Evolutionary conservation across 2,113 vertebrate genomes (phyloP).

Genomic region (Excalfactoria chinensis): DNA sequence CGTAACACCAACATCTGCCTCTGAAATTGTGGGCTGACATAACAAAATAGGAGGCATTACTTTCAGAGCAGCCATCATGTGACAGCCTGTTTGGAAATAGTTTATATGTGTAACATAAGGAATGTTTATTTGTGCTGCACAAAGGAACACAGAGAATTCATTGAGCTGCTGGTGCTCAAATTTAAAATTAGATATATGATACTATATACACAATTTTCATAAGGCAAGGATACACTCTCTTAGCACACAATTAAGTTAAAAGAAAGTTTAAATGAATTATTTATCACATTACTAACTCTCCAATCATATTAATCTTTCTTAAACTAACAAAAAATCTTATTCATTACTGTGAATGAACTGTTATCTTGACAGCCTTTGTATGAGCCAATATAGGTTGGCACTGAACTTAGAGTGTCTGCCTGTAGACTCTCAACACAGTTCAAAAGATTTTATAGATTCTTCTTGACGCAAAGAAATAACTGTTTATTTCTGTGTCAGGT

Average conservation of each 20-base stretch:
- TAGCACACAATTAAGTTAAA: neutral
- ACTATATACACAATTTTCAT: neutral
- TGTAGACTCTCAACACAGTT: neutral
- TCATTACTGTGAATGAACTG: neutral
- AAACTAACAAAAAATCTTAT: neutral
- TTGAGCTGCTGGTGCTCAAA: constrained; percentile 28
- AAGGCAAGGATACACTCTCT: neutral
- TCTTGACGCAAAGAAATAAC: neutral
- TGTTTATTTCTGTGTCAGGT: neutral
- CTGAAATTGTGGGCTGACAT: too few relatives aligned
- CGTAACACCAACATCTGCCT: too few relatives aligned
- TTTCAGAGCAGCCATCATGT: too few relatives aligned
- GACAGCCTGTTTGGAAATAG: constrained; percentile 19
- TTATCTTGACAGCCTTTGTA: neutral
- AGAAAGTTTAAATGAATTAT: neutral
- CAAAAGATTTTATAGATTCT: neutral
- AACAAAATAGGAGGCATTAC: too few relatives aligned
- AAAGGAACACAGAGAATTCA: neutral
- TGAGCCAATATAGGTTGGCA: neutral
- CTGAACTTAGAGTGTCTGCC: neutral
- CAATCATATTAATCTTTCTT: neutral
- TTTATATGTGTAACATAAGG: constrained; percentile 25
- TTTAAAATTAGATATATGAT: constrained; percentile 22
- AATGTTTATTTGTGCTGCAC: neutral
- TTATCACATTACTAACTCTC: neutral